Conservation (phyloP, 2,113 vertebrate species). For the Gnathonemus longibarbis region DNA sequence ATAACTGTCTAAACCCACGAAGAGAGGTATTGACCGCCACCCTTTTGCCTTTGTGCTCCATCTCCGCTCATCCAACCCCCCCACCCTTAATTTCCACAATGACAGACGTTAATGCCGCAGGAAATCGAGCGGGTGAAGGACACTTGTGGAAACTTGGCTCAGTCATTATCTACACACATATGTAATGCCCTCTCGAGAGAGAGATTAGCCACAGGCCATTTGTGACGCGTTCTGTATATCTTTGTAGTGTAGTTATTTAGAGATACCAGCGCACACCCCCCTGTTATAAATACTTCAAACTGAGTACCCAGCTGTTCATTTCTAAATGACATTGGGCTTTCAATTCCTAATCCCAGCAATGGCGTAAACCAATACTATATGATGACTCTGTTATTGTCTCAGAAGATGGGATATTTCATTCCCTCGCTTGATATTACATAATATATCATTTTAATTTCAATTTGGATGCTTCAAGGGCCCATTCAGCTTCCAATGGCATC, state of each 20-base stretch:
- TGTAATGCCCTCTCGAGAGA: neutral
- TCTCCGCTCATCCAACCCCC: neutral
- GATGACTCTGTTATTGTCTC: neutral
- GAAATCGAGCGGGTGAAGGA: neutral
- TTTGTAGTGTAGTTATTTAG: neutral
- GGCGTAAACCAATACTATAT: neutral
- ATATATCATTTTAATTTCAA: neutral
- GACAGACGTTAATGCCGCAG: neutral
- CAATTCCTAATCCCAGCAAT: neutral
- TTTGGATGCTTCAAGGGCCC: neutral
- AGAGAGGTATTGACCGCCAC: neutral
- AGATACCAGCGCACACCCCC: neutral
- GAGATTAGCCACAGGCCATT: neutral
- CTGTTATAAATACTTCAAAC: neutral
- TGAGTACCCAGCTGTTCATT: neutral
- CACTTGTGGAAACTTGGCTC: slow-evolving; percentile 8
- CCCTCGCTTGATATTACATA: neutral
- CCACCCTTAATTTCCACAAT: neutral
- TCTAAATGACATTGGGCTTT: neutral
- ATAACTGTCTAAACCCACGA: neutral
- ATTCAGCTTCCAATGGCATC: neutral
- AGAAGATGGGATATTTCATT: neutral
- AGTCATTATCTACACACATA: neutral
- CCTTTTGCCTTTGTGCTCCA: neutral
- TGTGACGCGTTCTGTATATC: neutral